Percentiles rank a stretch among this genome's conserved stretches.
Conservation (phyloP, 2,113 vertebrate species). For the Myotis yumanensis region DNA sequence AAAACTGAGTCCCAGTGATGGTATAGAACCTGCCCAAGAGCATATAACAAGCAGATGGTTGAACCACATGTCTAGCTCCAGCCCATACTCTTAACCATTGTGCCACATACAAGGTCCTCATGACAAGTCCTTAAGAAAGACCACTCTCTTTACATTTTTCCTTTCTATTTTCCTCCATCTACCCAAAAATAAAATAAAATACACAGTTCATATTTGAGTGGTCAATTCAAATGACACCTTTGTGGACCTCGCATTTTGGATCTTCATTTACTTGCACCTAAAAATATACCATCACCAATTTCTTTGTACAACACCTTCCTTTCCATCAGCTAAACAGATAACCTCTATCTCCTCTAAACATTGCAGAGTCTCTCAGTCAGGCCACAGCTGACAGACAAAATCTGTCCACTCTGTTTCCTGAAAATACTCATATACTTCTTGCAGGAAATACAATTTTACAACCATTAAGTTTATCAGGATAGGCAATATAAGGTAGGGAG, state of each 20-base stretch:
- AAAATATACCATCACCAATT: neutral
- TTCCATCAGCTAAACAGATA: neutral
- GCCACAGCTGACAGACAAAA: neutral
- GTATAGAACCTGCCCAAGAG: neutral
- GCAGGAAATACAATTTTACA: neutral
- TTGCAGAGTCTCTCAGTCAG: neutral
- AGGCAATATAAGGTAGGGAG: fast-evolving
- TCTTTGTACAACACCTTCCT: neutral
- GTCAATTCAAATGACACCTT: neutral
- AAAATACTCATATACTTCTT: neutral
- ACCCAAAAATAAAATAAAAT: neutral
- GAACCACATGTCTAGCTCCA: neutral
- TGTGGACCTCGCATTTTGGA: neutral
- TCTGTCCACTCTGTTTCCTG: neutral
- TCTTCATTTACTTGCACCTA: neutral
- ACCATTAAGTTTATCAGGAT: neutral
- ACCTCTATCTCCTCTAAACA: neutral
- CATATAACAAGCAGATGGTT: neutral
- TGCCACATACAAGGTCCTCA: neutral
- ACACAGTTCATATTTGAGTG: neutral
- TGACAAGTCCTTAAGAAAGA: neutral
- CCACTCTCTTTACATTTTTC: neutral
- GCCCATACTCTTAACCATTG: neutral
- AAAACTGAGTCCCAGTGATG: neutral
- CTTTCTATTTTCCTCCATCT: neutral